Base-by-base conservation (phyloP, 2,797 vertebrate genomes). In the Bufotes viridis region DNA sequence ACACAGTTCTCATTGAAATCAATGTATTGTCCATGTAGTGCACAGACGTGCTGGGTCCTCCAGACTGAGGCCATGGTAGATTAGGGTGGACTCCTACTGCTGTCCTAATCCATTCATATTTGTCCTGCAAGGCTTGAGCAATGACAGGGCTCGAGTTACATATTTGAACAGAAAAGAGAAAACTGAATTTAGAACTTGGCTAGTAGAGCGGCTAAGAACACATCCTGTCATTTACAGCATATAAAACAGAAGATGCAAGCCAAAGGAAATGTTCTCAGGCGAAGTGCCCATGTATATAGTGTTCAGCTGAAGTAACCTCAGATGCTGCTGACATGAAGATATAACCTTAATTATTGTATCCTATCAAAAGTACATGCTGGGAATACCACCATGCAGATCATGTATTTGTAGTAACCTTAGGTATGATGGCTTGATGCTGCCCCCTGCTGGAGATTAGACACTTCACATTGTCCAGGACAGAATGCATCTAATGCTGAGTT, bases 231-330 rank as follows among this genome's bases (percentile, higher is more conserved):
- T 78, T 78, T 55, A 55, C 74, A 78, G 74, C 74, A 78, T 55
- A 78, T 78, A 78, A 78, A 78, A 78, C 55, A 78, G 22, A 55
- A 78, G 74, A 12, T 51, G 51, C 51, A 55, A 55, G 74, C 74
- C 74, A 78, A 78, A 78, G 74, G 74, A 78, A 78, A 78, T 78
- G 74, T 78, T 78, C 74, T 78, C 74, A 78, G 74, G 74, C 74
- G 53, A n/a, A 24, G 74, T n/a, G 34, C 20, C 74, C 51, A 24
- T 78, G 22, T 78, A 78, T 78, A 78, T 49, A n/a, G 74, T 7
- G 74, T 78, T 53, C 13, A 79, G 55, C 78, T 58, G 42, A 57
- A 26, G 78, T 58, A 58, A 79, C 55, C 78, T 34, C 78, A 57
- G 78, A 79, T 79, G 78, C 78, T 57, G 78, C 55, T 79, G 55